phyloP scores from a whole-genome alignment of 2,113 vertebrate genomes.

The Malurus melanocephalus region DNA sequence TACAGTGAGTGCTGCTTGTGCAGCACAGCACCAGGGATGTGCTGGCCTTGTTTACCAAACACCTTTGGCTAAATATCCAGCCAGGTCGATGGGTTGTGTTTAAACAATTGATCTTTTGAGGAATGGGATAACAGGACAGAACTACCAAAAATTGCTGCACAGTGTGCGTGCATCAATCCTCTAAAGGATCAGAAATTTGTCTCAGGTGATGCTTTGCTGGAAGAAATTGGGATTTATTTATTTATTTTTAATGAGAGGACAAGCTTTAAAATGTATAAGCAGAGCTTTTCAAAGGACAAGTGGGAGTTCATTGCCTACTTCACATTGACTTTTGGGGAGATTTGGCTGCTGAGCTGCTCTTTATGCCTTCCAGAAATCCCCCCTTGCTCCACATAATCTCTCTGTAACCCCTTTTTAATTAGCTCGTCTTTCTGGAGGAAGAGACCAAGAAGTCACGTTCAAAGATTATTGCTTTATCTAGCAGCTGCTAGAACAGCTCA shows the following conservation, averaged over 20 bases:
- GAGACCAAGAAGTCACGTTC: slow-evolving; percentile 24
- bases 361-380: slow-evolving; percentile 16
- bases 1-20: not conserved
- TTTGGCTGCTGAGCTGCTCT: slow-evolving; percentile 13
- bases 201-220: not conserved
- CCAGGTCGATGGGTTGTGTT: not conserved
- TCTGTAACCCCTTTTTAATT: slow-evolving; percentile 56
- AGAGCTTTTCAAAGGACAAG: not conserved
- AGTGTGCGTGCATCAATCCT: not conserved
- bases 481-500: slow-evolving; percentile 34
- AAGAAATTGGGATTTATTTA: not conserved
- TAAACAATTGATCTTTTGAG: not conserved
- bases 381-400: slow-evolving; percentile 36
- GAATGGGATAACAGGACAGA: not conserved
- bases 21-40: not conserved
- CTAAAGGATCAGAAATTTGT: not conserved
- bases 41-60: not conserved
- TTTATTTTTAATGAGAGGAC: not conserved
- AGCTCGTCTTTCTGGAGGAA: slow-evolving; percentile 34
- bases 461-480: slow-evolving; percentile 30
- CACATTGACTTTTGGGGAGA: not conserved
- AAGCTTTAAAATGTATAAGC: not conserved
- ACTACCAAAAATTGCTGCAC: not conserved
- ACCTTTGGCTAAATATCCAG: not conserved
- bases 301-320: slow-evolving; percentile 3